Base-by-base conservation (phyloP, 2,888 invertebrate genomes). In the Notodonta dromedarius region DNA sequence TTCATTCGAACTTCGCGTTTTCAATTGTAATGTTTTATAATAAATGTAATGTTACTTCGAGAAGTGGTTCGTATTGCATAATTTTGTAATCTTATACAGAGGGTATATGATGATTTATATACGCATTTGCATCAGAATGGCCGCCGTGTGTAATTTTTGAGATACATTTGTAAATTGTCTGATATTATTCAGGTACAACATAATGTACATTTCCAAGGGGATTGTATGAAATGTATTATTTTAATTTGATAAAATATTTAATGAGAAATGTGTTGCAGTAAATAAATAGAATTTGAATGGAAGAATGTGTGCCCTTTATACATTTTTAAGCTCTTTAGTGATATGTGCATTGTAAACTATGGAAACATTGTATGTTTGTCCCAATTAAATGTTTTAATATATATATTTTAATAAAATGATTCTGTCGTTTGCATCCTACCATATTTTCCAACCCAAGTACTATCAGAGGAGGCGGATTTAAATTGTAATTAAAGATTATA, bases 361-460 rank as follows among this genome's bases (percentile, higher is more conserved):
- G 88, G 88, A 91, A 89, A 90, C 91, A 93, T 90, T 92, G 92
- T 91, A 93, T 88, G 93, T 93, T 93, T 93, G 93, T 91, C 91
- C 85, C 89, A 90, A 92, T 90, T 89, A 89, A 93, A 93, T 93
- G 93, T 90, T 93, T 93, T 93, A 93, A 93, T 93, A 93, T 93
- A 93, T 93, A 93, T 93, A 93, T 93, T 93, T 92, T 91, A 93
- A 93, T 93, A 90, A 90, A 91, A 91, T 84, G 71, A 87, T 58
- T 61, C 24, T 4, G 32, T 69, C 59, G 68, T 86, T 84, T 88
- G 63, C 76, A 83, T 87, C 12, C 4, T 42, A 42, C 42, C 42
- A 0, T 4, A 42, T 9, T 42, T 11, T 1, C 4, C 11, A 9
- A 4, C 11, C 42, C 11, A 3, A 11, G 11, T 11, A 42, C 9